These are phyloP conservation scores for Geodia barretti DNA, from an alignment of 37 sponge, comb jelly and placozoan genomes.

Conservation along the genomic window DNA sequence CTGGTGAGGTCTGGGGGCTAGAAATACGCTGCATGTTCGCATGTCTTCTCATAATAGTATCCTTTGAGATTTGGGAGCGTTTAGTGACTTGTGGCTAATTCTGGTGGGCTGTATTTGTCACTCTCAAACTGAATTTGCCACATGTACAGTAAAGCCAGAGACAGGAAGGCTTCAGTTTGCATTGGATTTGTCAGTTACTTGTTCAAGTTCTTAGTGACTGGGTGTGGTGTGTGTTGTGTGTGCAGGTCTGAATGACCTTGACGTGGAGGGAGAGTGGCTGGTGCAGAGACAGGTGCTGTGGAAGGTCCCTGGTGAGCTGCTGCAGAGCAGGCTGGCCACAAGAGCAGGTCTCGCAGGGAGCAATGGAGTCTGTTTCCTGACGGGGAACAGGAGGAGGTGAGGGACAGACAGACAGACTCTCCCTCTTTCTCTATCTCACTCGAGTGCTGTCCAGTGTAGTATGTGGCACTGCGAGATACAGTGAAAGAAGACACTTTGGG, in stretches of 20 bases:
- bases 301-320: conserved; percentile 57
- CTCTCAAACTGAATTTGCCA: no score
- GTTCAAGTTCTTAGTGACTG: not conserved
- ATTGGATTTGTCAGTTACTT: not conserved
- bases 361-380: not conserved
- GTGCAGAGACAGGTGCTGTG: conserved; percentile 70
- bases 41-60: no score
- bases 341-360: not conserved
- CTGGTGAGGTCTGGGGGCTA: conserved; percentile 81
- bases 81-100: no score
- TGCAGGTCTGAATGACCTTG: conserved; percentile 79
- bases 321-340: not conserved
- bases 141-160: not conserved
- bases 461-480: no score
- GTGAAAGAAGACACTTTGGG: no score
- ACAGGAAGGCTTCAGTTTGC: not conserved
- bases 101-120: no score
- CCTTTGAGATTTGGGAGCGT: no score
- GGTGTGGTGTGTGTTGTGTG: no score
- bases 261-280: conserved; percentile 66
- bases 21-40: no score
- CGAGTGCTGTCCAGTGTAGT: no score
- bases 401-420: not conserved
- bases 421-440: not conserved
- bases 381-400: not conserved